phyloP scores from a whole-genome alignment of 2,797 vertebrate genomes.

The Cossypha polioptera region DNA sequence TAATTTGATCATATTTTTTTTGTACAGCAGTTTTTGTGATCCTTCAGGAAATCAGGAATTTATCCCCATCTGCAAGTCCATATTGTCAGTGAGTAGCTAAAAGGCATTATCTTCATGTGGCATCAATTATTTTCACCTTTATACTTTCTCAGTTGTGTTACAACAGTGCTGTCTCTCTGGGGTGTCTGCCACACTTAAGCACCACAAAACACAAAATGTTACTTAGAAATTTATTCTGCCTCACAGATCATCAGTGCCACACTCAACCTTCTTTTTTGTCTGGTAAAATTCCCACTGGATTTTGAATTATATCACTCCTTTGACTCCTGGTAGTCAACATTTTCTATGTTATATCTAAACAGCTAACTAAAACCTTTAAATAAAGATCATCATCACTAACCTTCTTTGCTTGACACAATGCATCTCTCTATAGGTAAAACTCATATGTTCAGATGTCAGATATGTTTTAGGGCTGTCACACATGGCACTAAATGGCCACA shows the following conservation, averaged over 20 bases:
- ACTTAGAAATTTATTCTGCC: neutral
- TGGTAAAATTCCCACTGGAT: neutral
- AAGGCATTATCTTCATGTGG: neutral
- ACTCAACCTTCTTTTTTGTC: neutral
- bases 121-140: too few species aligned
- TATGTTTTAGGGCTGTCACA: neutral
- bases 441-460: neutral
- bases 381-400: neutral
- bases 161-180: neutral
- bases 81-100: neutral
- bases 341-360: neutral
- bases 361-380: neutral
- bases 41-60: neutral
- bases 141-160: neutral
- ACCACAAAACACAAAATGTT: neutral
- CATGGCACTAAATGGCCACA: neutral
- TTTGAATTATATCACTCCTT: neutral
- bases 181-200: neutral
- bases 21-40: neutral
- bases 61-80: neutral
- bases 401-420: neutral
- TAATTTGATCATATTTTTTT: neutral
- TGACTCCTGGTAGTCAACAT: neutral
- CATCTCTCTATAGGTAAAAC: neutral
- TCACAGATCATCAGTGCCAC: neutral